Conservation (phyloP, 2,888 invertebrate species). For the Girardia tigrina region DNA sequence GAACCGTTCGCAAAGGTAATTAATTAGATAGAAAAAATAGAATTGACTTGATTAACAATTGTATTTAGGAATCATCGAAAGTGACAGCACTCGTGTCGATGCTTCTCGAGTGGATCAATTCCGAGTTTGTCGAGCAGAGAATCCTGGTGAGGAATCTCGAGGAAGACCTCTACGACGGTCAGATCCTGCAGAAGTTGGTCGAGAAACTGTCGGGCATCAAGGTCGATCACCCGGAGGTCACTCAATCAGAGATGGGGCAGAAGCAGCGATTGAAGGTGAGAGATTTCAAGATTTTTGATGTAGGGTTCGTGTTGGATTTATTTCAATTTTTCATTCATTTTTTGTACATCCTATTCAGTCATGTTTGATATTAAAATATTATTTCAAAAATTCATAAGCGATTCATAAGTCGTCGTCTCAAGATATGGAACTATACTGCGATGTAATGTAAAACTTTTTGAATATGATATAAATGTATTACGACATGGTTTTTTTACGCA, state of each 20-base stretch:
- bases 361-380: too few species aligned
- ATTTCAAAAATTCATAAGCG: too few species aligned
- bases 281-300: slow-evolving; percentile 66
- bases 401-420: too few species aligned
- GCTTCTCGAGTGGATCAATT: slow-evolving; percentile 92
- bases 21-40: slow-evolving; percentile 56
- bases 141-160: slow-evolving; percentile 90
- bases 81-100: slow-evolving; percentile 52
- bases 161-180: slow-evolving; percentile 93
- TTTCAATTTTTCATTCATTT: too few species aligned
- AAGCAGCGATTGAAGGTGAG: slow-evolving; percentile 78
- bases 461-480: too few species aligned
- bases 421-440: too few species aligned
- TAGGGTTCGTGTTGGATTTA: too few species aligned
- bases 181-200: slow-evolving; percentile 63
- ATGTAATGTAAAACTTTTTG: too few species aligned
- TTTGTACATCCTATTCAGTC: too few species aligned
- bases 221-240: slow-evolving; percentile 89
- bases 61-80: not conserved
- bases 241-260: slow-evolving; percentile 75
- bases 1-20: slow-evolving; percentile 66
- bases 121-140: slow-evolving; percentile 81
- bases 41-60: not conserved
- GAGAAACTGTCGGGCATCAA: slow-evolving; percentile 72
- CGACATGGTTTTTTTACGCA: too few species aligned